Evolutionary conservation across 2,797 vertebrate species (phyloP), one percentile per base, ranked within the genome.

Genomic region (Crenichthys baileyi): DNA sequence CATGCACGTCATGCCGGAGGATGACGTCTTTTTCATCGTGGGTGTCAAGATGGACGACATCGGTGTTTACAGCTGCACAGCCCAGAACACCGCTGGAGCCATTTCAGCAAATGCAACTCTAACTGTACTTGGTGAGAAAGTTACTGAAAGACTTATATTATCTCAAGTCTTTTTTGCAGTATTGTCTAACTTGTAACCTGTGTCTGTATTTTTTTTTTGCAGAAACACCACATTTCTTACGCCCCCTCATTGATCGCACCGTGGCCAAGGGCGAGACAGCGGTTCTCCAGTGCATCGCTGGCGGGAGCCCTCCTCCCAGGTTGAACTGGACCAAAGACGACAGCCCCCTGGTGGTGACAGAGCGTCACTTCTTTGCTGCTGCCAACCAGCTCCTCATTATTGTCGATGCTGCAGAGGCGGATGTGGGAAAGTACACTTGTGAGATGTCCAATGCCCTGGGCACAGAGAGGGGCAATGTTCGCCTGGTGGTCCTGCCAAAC

Each of bases 1-100:
- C 4, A 99, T 99, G 98, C 98, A 99, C 0, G 98, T 99, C 22
- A 99, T 99, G 98, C 98, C 98, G 0, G 97, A 98, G 88, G 98
- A 99, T 0, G 98, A 99, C 0, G 98, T 99, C 2, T 99, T 99
- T 90, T 99, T 99, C 82, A 99, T 99, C 0, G 97, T 99, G 56
- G 96, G 98, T 1, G 97, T 98, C 24, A 98, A 98, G 92, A 96
- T 96, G 0, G 98, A 98, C 78, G 98, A 99, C 87, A 97, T 98
- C 0, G 98, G 98, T 0, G 93, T 99, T 8, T 99, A 99, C 74
- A 99, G 98, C 93, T 99, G 98, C 91, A 99, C 97, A 0, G 98
- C 98, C 41, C 97, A 99, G 85, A 99, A 99, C 91, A 96, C 96
- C 0, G 98, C 98, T 0, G 98, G 98, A 6, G 96, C 97, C 18